Evolutionary conservation across 1,140 invertebrate species (phyloP), one percentile per base, ranked within the genome.

Genomic region (Rhopalosiphum maidis): DNA sequence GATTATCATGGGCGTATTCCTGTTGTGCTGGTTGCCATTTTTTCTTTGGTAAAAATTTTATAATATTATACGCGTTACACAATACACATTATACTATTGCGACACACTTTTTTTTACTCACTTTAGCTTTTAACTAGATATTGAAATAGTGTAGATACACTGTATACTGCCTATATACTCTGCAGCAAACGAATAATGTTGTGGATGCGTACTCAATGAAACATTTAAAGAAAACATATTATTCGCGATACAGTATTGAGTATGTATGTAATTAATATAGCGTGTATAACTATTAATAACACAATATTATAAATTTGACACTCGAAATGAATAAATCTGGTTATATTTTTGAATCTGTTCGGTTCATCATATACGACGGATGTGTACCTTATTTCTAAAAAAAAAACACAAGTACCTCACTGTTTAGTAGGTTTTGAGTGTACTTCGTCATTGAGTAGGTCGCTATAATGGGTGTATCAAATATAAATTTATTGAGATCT

Each of bases 1-100:
- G 93, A 98, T 98, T 94, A 98, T 98, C 94, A 98, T 98, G 96
- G 98, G 98, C 22, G 97, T 97, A 25, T 98, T 98, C 95, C 96
- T 98, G 93, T 95, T 98, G 68, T 98, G 98, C 95, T 98, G 98
- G 97, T 96, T 98, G 93, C 98, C 98, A 54, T 99, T 99, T 96
- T 99, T 99, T 95, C 95, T 97, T 85, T 97, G 97, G 97, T 97
- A 95, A 96, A 96, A 95, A 94, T 41, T 37, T 37, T n/a, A 68
- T 22, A 46, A 86, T 86, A 77, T 77, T 77, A 68, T 46, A 43
- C 83, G 23, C 41, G 37, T 83, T 83, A 83, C 35, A 18, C 48
- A 48, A 48, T 48, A 48, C 48, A 48, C 48, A 48, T 48, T 48
- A 77, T n/a, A n/a, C 82, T 30, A 46, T n/a, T 30, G 15, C 7